phyloP scores from a whole-genome alignment of 1,140 invertebrate genomes.

The Anoplophora glabripennis region DNA sequence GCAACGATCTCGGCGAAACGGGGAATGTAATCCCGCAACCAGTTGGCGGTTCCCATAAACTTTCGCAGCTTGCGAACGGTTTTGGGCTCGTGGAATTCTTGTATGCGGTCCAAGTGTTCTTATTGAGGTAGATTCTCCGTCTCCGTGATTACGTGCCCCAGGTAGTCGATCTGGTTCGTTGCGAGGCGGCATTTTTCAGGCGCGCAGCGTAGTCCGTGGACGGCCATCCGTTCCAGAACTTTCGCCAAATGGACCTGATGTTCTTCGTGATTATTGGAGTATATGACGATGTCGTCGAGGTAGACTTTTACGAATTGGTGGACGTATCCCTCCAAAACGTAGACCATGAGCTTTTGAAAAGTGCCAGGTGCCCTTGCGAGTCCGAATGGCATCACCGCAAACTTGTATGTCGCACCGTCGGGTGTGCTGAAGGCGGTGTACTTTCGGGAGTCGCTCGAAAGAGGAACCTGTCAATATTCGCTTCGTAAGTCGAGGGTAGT shows the following conservation, averaged over 20 bases:
- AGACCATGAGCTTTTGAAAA: no score
- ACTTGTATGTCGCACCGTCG: no score
- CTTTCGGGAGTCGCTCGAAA: no score
- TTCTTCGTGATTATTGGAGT: neutral
- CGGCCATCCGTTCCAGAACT: no score
- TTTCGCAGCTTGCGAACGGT: constrained; percentile 23
- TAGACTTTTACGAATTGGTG: neutral
- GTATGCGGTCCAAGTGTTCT: constrained; percentile 1
- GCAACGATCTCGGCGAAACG: constrained; percentile 17
- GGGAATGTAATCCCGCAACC: constrained; percentile 36
- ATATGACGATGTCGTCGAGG: constrained; percentile 15
- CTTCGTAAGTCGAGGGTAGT: constrained; percentile 31
- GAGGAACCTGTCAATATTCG: no score
- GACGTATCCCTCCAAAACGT: no score
- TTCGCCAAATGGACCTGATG: constrained; percentile 8
- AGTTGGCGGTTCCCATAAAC: constrained; percentile 30
- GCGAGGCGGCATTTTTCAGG: constrained; percentile 15
- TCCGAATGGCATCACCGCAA: no score
- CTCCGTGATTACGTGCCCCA: constrained; percentile 8
- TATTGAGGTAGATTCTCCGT: constrained; percentile 6
- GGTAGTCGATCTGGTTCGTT: neutral
- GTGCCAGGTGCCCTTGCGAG: no score
- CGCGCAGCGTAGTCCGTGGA: constrained; percentile 1
- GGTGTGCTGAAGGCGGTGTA: constrained; percentile 25
- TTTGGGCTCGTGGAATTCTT: neutral